phyloP scores from a whole-genome alignment of 2,888 invertebrate genomes.

The Mellilla xanthometata region DNA sequence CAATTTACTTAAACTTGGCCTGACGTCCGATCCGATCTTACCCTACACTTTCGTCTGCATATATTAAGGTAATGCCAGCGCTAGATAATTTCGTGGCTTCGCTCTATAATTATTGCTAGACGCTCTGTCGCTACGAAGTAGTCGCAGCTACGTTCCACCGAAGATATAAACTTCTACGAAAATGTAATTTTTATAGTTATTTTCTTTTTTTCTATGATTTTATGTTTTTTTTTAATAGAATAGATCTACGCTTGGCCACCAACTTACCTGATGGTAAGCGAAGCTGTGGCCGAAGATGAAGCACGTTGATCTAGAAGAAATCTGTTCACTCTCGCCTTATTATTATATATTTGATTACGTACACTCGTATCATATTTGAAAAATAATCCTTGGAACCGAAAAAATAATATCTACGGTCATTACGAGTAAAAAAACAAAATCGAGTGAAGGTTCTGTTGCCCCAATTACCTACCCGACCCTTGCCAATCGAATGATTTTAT shows the following conservation, averaged over 20 bases:
- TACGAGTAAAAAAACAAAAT: slow-evolving; percentile 15
- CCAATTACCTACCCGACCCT: slow-evolving; percentile 9
- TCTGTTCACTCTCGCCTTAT: too few relatives aligned
- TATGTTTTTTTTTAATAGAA: too few relatives aligned
- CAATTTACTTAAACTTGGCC: slow-evolving; percentile 43
- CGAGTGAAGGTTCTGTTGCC: neutral
- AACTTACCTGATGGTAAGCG: too few relatives aligned
- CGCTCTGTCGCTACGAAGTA: slow-evolving; percentile 26
- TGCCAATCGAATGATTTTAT: neutral
- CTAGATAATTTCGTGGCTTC: slow-evolving; percentile 51
- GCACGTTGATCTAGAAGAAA: too few relatives aligned
- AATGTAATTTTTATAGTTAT: too few relatives aligned
- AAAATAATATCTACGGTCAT: slow-evolving; percentile 19
- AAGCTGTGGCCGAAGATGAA: too few relatives aligned
- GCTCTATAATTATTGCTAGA: slow-evolving; percentile 54
- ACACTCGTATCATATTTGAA: too few relatives aligned
- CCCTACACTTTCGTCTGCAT: slow-evolving; percentile 56
- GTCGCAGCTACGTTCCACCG: slow-evolving; percentile 29
- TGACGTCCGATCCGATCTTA: slow-evolving; percentile 37
- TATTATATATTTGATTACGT: too few relatives aligned
- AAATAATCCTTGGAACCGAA: neutral
- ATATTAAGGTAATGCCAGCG: slow-evolving; percentile 54
- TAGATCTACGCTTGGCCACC: too few relatives aligned
- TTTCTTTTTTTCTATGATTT: too few relatives aligned
- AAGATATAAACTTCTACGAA: neutral